Base-by-base conservation (phyloP, 2,113 vertebrate genomes). In the Silurus meridionalis region DNA sequence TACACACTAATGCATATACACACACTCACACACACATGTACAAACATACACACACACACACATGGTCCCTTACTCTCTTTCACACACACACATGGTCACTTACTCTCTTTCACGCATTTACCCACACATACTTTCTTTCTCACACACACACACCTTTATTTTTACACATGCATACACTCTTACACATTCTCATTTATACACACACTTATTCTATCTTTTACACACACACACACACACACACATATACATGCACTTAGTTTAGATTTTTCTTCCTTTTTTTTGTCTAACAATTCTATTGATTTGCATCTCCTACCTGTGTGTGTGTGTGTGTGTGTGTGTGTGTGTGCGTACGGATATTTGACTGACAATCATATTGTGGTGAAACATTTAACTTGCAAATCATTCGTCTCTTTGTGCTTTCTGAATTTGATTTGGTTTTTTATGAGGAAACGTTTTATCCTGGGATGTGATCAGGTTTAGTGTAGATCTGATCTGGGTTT, bases 351-450 rank as follows among this genome's bases (percentile, higher is more conserved):
- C 25, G 72, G 25, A 25, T 15, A 84, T 84, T 84, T 84, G 71
- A 50, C 19, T 75, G 50, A 17, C 23, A 14, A 1, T 75, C 50
- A 58, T 61, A 46, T 11, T 75, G 53, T 83, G 67, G 74, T 37
- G 25, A 3, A 46, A 61, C 17, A 75, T 84, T 84, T 84, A 23
- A 75, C 83, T 84, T 61, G n/a, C 71, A 84, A 84, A 84, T 61
- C 1, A 1, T n/a, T 48, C 46, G 21, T 57, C 37, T 46, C 23
- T 66, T 53, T 82, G 23, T 15, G 46, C 61, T 82, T 66, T 48
- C 4, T 5, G 37, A 21, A 5, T 52, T 82, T 52, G n/a, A 66
- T 17, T 67, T 5, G 5, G 25, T 25, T 15, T n/a, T 77, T 25
- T 2, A 1, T n/a, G 15, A 55, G 5, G 9, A 74, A 50, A 50